A percentile compares a stretch with the other conserved stretches of the same genome.
phyloP scores from a whole-genome alignment of 2,888 invertebrate genomes.

The Drosophila peninsularis region DNA sequence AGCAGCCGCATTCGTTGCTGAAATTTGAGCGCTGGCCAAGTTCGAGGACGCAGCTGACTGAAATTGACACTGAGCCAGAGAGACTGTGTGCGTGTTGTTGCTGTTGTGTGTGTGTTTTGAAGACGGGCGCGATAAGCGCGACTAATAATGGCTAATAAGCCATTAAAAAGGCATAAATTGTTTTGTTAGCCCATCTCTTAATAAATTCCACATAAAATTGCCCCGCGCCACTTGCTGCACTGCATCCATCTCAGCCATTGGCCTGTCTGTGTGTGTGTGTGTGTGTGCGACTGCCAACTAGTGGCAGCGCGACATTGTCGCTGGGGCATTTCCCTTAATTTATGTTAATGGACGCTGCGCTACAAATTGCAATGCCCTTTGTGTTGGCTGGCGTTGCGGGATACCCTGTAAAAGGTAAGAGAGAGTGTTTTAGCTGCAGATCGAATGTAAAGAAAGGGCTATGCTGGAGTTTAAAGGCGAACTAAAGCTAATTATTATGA shows the following conservation, averaged over 20 bases:
- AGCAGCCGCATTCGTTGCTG: conserved; percentile 39
- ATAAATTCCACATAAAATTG: conserved; percentile 78
- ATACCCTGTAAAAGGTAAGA: conserved; percentile 27
- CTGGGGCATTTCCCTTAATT: conserved; percentile 69
- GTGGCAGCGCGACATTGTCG: conserved; percentile 49
- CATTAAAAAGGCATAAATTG: conserved; percentile 83
- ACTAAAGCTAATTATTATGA: no score
- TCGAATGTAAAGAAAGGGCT: no score
- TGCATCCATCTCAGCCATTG: conserved; percentile 45
- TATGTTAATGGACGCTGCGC: conserved; percentile 80
- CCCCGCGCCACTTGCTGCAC: conserved; percentile 60
- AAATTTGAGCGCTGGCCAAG: conserved; percentile 66
- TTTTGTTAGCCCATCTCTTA: conserved; percentile 82
- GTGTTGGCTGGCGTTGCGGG: conserved; percentile 44
- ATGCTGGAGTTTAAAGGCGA: no score
- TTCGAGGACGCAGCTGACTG: conserved; percentile 61
- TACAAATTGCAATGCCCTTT: conserved; percentile 80
- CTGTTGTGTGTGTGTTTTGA: conserved; percentile 22
- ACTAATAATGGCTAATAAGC: conserved; percentile 83
- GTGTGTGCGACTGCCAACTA: conserved; percentile 23
- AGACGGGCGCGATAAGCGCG: conserved; percentile 80
- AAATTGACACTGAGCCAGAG: conserved; percentile 47
- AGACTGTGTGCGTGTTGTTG: conserved; percentile 17
- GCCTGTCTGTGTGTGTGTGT: background rate
- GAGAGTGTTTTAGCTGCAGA: conserved; percentile 1